A percentile compares a stretch with the other conserved stretches of the same genome.
Conservation (phyloP, 2,888 invertebrate genomes). For the Microplitis manilae region DNA sequence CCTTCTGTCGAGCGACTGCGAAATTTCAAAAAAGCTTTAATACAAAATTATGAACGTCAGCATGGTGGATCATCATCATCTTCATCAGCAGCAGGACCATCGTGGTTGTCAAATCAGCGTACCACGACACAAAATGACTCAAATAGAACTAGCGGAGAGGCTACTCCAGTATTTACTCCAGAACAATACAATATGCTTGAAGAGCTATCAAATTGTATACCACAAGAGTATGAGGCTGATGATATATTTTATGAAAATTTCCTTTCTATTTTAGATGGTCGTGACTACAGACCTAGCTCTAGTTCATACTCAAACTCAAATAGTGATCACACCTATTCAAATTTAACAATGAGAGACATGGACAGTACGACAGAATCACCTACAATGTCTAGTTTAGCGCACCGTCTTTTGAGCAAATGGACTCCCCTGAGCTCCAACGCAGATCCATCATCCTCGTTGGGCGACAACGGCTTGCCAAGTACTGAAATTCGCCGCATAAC, state of each 20-base stretch:
- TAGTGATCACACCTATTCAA: constrained; percentile 61
- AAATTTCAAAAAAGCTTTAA: constrained; percentile 52
- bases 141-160: constrained; percentile 6
- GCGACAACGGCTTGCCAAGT: neutral
- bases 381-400: constrained; percentile 53
- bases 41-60: constrained; percentile 58
- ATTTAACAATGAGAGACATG: constrained; percentile 42
- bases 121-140: neutral
- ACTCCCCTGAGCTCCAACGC: neutral
- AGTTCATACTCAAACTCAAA: constrained; percentile 35
- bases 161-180: neutral
- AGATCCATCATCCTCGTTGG: neutral
- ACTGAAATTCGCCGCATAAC: constrained; percentile 1
- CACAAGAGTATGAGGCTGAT: constrained; percentile 53
- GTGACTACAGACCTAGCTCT: neutral
- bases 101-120: constrained; percentile 5
- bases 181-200: constrained; percentile 23
- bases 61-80: constrained; percentile 49
- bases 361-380: constrained; percentile 44
- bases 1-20: neutral
- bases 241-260: constrained; percentile 31
- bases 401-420: constrained; percentile 44
- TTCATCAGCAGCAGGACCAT: constrained; percentile 46
- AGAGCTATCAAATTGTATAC: constrained; percentile 50
- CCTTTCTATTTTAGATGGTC: neutral